Base-by-base conservation (phyloP, 2,888 invertebrate genomes). In the Microplitis manilae region DNA sequence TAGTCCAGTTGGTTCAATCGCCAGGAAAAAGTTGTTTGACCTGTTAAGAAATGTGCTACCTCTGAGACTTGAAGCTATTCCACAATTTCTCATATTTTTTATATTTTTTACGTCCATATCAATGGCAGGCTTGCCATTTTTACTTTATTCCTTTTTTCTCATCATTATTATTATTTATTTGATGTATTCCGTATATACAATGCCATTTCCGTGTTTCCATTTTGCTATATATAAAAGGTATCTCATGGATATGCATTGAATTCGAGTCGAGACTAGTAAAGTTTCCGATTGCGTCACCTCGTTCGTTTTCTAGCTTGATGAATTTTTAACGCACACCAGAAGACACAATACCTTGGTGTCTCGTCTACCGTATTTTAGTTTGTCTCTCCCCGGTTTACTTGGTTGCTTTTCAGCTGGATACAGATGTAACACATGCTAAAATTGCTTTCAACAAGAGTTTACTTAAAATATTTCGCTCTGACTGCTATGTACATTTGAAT, bases 1-100 rank as follows among this genome's bases (percentile, higher is more conserved):
- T 75, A 60, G 75, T 75, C 70, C 64, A 75, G 75, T 59, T n/a
- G 75, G 64, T 70, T 50, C 39, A 75, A 75, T 68, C 70, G 65
- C 20, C 62, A 70, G 39, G 70, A 68, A 69, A 75, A 75, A 75
- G 70, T 70, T 75, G 69, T 70, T 75, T 75, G 69, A 75, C 75
- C 70, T 64, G 75, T 64, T 75, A 75, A 75, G 68, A 75, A 39
- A 61, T 75, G 68, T 74, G 73, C 40, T 64, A 64, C 73, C 65
- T 65, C 62, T 50, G 65, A 65, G 67, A 74, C 68, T 74, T 61
- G 40, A 40, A 65, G 60, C 60, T 74, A 50, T 74, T 67, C 59
- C 68, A 64, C 38, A 67, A 15, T 59, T 74, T 74, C 59, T 74
- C 15, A 30, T 30, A 30, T 30, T 30, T 30, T 30, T 30, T 30